Evolutionary conservation across 2,888 invertebrate species (phyloP).

Genomic region (Xestia ashworthii): DNA sequence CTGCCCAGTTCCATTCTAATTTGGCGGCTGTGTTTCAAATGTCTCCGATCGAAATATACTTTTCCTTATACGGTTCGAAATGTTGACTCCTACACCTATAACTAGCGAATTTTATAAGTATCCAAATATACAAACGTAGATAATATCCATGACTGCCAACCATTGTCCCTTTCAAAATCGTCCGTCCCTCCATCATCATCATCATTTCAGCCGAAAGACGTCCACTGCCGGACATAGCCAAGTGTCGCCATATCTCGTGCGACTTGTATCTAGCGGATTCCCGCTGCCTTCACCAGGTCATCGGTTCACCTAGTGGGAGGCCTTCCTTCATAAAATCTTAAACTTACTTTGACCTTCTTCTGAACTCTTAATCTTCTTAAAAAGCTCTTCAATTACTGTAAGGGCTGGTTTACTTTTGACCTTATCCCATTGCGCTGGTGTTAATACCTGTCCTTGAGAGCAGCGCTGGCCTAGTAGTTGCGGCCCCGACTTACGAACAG

Average conservation of each 20-base stretch:
- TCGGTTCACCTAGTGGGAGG: too few species aligned
- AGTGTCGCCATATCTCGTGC: too few species aligned
- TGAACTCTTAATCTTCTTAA: slow-evolving; percentile 31
- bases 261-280: too few species aligned
- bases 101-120: not conserved
- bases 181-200: not conserved
- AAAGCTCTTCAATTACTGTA: slow-evolving; percentile 53
- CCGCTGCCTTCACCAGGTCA: too few species aligned
- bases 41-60: too few species aligned
- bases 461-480: too few species aligned
- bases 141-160: not conserved
- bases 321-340: not conserved
- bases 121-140: not conserved
- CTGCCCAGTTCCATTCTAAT: too few species aligned
- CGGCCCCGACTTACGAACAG: too few species aligned
- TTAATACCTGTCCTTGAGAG: slow-evolving; percentile 44
- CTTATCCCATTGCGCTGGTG: slow-evolving; percentile 36
- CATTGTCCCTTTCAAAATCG: slow-evolving; percentile 15
- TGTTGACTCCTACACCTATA: not conserved
- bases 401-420: slow-evolving; percentile 41
- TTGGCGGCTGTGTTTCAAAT: too few species aligned
- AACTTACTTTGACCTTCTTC: slow-evolving; percentile 14
- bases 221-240: too few species aligned
- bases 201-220: too few species aligned
- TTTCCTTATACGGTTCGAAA: too few species aligned